Conservation (phyloP, 2,113 vertebrate species). For the Lagenorhynchus albirostris region DNA sequence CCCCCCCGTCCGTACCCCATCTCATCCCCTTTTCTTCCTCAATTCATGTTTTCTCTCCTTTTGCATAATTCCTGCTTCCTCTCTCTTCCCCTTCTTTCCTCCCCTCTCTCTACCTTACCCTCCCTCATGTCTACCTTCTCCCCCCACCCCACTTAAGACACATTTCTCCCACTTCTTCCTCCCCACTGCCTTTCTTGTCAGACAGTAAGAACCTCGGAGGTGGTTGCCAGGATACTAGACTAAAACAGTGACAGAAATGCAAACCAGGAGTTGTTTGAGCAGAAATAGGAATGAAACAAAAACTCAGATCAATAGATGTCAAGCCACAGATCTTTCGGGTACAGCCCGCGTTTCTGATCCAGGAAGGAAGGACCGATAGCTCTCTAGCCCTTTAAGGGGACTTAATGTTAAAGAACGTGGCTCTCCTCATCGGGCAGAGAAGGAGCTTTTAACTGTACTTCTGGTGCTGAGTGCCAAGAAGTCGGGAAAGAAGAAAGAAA, state of each 20-base stretch:
- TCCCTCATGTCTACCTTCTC: neutral
- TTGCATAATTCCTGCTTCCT: neutral
- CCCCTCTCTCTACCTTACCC: neutral
- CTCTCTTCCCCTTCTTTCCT: neutral
- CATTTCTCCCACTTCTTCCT: neutral
- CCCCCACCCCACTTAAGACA: neutral
- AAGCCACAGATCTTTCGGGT: neutral
- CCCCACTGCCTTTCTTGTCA: neutral
- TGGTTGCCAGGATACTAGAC: conserved; percentile 30
- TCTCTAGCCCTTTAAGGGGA: neutral
- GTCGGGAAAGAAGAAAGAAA: neutral
- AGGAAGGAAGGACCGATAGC: neutral
- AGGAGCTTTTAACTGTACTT: neutral
- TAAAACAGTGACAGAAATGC: neutral
- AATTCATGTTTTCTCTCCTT: neutral
- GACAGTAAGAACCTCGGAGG: neutral
- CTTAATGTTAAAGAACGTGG: neutral
- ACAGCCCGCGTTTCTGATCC: neutral
- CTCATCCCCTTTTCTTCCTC: neutral
- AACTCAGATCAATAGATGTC: neutral
- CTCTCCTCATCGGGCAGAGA: neutral
- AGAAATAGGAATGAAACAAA: neutral
- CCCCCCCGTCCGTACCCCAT: neutral
- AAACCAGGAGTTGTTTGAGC: neutral
- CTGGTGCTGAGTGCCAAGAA: neutral